A percentile compares a stretch with the other conserved stretches of the same genome.
Conservation (phyloP, 2,113 vertebrate genomes). For the Numida meleagris region DNA sequence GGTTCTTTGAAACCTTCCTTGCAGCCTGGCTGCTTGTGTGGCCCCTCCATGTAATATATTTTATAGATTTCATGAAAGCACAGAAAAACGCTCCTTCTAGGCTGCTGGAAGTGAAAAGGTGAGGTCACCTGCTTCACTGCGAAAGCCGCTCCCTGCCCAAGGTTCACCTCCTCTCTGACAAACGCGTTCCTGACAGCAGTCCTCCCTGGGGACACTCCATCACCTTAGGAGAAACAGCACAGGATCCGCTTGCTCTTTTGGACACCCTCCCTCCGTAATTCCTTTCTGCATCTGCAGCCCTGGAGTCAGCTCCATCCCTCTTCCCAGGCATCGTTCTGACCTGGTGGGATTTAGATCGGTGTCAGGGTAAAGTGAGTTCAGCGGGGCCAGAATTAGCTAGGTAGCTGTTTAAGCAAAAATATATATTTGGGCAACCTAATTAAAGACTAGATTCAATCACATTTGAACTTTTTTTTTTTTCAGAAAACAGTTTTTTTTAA, state of each 20-base stretch:
- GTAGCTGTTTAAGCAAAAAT: neutral
- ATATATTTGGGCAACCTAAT: neutral
- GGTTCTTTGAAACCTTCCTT: neutral
- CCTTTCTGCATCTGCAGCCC: neutral
- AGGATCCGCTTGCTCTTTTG: neutral
- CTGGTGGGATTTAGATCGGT: neutral
- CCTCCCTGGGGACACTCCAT: neutral
- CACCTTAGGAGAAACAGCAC: neutral
- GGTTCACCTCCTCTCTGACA: neutral
- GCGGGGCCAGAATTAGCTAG: neutral
- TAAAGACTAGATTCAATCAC: neutral
- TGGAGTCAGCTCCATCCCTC: neutral
- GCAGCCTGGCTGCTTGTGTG: neutral
- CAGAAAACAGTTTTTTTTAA: constrained; percentile 11
- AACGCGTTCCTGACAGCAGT: neutral
- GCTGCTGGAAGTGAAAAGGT: neutral
- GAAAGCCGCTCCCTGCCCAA: neutral
- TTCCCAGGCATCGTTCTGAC: neutral
- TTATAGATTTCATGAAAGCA: neutral
- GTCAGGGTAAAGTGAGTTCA: neutral
- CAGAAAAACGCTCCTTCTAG: neutral
- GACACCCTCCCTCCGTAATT: neutral
- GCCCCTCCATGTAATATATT: neutral
- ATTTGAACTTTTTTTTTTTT: neutral
- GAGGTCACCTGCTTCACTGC: neutral